phyloP scores from a whole-genome alignment of 2,113 vertebrate species.

The Xiphophorus maculatus region DNA sequence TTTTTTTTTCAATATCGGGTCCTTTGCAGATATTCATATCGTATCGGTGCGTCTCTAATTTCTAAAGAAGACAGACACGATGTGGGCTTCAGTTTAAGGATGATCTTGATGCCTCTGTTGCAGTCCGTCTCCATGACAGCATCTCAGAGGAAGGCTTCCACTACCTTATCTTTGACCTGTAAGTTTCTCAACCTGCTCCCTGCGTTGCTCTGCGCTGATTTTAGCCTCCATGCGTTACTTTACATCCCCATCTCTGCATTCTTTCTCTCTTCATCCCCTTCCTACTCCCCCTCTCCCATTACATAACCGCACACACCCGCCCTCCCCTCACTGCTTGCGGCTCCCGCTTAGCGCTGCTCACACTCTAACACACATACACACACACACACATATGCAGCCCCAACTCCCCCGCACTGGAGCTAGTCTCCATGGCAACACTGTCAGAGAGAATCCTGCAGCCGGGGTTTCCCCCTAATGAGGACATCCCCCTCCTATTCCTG shows the following conservation, averaged over 20 bases:
- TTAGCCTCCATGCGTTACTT: neutral
- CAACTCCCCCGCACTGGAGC: slow-evolving; percentile 70
- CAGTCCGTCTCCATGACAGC: slow-evolving; percentile 96
- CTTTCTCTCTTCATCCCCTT: slow-evolving; percentile 3
- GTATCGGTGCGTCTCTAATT: neutral
- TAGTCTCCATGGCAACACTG: slow-evolving; percentile 83
- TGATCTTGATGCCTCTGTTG: slow-evolving; percentile 11
- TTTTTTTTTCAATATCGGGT: too few relatives aligned
- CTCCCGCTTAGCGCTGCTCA: slow-evolving; percentile 27
- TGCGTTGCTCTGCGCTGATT: neutral
- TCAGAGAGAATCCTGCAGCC: slow-evolving; percentile 79
- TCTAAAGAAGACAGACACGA: neutral
- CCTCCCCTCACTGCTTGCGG: slow-evolving; percentile 37
- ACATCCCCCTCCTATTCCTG: slow-evolving; percentile 74
- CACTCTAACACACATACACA: too few relatives aligned
- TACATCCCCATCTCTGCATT: slow-evolving; percentile 19
- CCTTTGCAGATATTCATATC: too few relatives aligned
- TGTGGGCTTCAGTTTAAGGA: neutral
- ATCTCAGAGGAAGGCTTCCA: slow-evolving; percentile 97
- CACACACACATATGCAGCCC: neutral
- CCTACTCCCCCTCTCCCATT: slow-evolving; percentile 55
- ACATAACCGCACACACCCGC: slow-evolving; percentile 57
- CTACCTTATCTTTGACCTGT: slow-evolving; percentile 96
- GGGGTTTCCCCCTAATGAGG: slow-evolving; percentile 81
- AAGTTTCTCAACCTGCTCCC: slow-evolving; percentile 70